Evolutionary conservation across 2,797 vertebrate genomes (phyloP).

Genomic region (Pantherophis vulpinus): DNA sequence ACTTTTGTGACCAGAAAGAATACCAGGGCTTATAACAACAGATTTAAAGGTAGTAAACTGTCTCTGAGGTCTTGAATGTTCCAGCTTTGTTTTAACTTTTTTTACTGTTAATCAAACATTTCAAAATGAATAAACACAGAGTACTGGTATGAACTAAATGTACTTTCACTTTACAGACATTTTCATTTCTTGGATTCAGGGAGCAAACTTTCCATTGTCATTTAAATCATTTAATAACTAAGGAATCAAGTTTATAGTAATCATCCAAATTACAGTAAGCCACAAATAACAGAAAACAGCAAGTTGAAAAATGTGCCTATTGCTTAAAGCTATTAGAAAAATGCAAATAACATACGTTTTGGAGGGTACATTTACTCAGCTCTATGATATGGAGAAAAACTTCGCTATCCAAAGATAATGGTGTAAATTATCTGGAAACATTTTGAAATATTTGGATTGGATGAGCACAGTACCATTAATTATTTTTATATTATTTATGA

Average conservation of each 20-base stretch:
- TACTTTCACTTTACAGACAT: background rate
- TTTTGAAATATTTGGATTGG: background rate
- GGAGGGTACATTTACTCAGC: background rate
- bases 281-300: background rate
- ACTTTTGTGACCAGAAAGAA: background rate
- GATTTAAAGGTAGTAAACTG: background rate
- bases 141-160: background rate
- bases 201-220: background rate
- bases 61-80: background rate
- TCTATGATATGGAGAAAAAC: background rate
- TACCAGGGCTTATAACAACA: background rate
- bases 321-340: background rate
- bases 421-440: background rate
- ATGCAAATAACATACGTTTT: background rate
- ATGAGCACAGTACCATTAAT: fast-evolving
- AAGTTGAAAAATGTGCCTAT: background rate
- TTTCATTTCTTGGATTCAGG: background rate
- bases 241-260: background rate
- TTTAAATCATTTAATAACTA: background rate
- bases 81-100: background rate
- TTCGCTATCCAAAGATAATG: background rate
- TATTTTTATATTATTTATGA: background rate
- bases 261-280: background rate
- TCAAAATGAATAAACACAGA: background rate
- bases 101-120: background rate